phyloP scores from a whole-genome alignment of 1,140 invertebrate genomes.

The Macrocentrus cingulum region DNA sequence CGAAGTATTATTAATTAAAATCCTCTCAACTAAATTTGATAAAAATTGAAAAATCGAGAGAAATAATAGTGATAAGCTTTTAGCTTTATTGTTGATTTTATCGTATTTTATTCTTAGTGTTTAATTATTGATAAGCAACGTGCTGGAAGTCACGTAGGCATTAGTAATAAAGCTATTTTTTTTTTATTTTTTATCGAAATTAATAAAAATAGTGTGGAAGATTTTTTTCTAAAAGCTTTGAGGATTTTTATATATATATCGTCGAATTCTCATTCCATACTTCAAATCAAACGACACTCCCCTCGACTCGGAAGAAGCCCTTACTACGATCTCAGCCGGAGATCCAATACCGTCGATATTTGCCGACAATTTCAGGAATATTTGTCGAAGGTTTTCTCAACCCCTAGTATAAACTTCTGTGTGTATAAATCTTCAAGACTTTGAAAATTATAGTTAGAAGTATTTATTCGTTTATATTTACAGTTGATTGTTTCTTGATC shows the following conservation, averaged over 20 bases:
- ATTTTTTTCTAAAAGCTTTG: too few species aligned
- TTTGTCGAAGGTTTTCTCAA: conserved; percentile 32
- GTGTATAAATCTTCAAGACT: background rate
- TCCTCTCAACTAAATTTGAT: too few species aligned
- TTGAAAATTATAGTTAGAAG: background rate
- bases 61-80: too few species aligned
- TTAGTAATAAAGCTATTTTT: too few species aligned
- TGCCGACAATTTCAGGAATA: conserved; percentile 42
- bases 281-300: conserved; percentile 31
- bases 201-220: background rate
- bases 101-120: too few species aligned
- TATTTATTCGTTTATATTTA: background rate
- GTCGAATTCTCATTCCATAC: background rate
- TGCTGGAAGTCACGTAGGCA: too few species aligned
- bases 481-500: background rate
- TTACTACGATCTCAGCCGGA: conserved; percentile 29
- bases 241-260: too few species aligned
- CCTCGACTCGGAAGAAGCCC: conserved; percentile 24
- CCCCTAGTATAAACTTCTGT: background rate
- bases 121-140: too few species aligned
- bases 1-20: too few species aligned
- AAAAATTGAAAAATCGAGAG: too few species aligned
- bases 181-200: too few species aligned
- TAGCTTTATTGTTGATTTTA: too few species aligned
- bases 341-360: conserved; percentile 43